phyloP scores from a whole-genome alignment of 2,797 vertebrate genomes.

The Coendou prehensilis region DNA sequence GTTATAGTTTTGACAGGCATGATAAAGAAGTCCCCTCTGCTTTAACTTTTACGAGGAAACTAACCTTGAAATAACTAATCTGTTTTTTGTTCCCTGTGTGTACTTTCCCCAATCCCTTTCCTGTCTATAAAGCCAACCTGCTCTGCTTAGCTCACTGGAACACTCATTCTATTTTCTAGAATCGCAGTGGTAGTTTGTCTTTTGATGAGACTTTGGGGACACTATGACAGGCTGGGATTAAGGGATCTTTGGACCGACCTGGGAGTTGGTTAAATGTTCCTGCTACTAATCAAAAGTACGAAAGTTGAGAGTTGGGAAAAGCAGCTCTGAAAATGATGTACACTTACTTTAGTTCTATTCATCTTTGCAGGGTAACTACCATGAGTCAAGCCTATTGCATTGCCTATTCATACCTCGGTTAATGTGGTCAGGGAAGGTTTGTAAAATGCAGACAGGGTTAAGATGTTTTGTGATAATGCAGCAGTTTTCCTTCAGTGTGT shows the following conservation, averaged over 20 bases:
- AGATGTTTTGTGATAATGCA: not conserved
- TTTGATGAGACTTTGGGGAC: not conserved
- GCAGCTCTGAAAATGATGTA: not conserved
- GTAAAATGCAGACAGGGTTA: not conserved
- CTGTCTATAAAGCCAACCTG: not conserved
- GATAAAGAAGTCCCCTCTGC: not conserved
- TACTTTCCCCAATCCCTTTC: not conserved
- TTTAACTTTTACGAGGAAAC: not conserved
- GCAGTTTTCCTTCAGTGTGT: not conserved
- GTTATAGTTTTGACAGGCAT: not conserved
- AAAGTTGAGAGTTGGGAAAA: not conserved
- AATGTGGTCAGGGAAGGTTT: not conserved
- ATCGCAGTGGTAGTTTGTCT: not conserved
- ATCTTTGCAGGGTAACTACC: not conserved
- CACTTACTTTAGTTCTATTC: not conserved
- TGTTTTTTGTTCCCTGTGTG: not conserved
- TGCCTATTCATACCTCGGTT: not conserved
- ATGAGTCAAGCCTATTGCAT: not conserved
- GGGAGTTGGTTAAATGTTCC: not conserved
- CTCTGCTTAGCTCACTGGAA: not conserved
- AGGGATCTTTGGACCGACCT: not conserved
- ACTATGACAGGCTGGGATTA: not conserved
- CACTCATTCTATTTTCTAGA: not conserved
- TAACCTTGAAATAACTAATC: not conserved
- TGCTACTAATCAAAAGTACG: not conserved